Conservation (phyloP, 2,888 invertebrate species). For the Scaeva pyrastri region DNA sequence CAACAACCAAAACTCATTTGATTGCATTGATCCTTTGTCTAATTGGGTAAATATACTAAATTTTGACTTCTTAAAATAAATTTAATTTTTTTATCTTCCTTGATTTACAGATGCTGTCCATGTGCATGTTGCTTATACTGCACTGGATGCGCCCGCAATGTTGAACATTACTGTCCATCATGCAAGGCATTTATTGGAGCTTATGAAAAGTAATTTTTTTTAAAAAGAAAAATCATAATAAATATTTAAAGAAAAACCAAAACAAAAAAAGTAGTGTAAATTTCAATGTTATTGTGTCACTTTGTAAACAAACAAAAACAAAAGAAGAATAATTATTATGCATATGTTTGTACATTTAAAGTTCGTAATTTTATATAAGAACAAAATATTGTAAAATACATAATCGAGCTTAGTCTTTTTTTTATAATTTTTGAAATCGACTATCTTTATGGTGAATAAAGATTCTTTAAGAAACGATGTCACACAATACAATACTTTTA, state of each 20-base stretch:
- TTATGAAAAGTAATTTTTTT: conserved; percentile 33
- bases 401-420: background rate
- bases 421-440: conserved; percentile 34
- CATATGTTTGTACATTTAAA: background rate
- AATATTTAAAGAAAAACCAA: background rate
- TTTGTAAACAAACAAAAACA: conserved; percentile 1
- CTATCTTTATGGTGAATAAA: conserved; percentile 64
- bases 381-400: background rate
- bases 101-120: conserved; percentile 79
- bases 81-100: too few relatives aligned
- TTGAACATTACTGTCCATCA: conserved; percentile 85
- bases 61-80: background rate
- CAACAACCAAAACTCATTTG: conserved; percentile 85
- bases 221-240: background rate
- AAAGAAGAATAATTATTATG: background rate
- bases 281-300: background rate
- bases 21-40: conserved; percentile 85
- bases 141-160: conserved; percentile 83
- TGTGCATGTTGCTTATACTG: conserved; percentile 85
- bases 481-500: background rate
- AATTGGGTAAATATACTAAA: conserved; percentile 45
- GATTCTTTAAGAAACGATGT: conserved; percentile 43
- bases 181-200: conserved; percentile 84
- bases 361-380: conserved; percentile 5
- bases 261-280: conserved; percentile 5